phyloP scores from a whole-genome alignment of 2,888 invertebrate species.

The Byasa hedistus region DNA sequence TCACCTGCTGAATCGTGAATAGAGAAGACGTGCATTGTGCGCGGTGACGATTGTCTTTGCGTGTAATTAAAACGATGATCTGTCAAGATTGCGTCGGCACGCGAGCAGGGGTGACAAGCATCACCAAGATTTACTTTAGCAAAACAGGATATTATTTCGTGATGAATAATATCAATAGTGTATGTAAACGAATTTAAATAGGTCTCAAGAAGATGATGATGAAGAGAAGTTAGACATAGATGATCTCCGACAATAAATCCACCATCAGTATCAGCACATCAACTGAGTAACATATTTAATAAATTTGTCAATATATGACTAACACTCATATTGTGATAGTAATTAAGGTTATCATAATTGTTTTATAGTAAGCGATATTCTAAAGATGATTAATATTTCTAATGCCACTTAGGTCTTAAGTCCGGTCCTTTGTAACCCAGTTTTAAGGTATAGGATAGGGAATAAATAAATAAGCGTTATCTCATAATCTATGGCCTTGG shows the following conservation, averaged over 20 bases:
- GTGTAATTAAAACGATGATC: slow-evolving; percentile 34
- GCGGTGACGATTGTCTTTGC: slow-evolving; percentile 30
- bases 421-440: no score
- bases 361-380: background rate
- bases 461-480: slow-evolving; percentile 1
- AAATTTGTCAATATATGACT: no score
- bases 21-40: slow-evolving; percentile 22
- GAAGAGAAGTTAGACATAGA: no score
- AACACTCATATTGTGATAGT: background rate
- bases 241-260: no score
- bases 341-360: slow-evolving; percentile 1
- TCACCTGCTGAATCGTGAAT: slow-evolving; percentile 22
- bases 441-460: no score
- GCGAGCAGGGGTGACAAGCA: slow-evolving; percentile 14
- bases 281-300: no score
- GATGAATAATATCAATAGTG: background rate
- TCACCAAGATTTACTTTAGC: background rate
- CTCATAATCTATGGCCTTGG: slow-evolving; percentile 16
- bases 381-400: background rate
- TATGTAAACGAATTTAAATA: background rate
- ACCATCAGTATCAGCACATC: no score
- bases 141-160: background rate
- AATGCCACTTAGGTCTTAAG: no score
- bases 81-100: slow-evolving; percentile 16
- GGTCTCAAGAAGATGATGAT: no score